These are phyloP conservation scores for Tachycineta bicolor DNA, from an alignment of 2,113 vertebrate species.

Conservation along the genomic window DNA sequence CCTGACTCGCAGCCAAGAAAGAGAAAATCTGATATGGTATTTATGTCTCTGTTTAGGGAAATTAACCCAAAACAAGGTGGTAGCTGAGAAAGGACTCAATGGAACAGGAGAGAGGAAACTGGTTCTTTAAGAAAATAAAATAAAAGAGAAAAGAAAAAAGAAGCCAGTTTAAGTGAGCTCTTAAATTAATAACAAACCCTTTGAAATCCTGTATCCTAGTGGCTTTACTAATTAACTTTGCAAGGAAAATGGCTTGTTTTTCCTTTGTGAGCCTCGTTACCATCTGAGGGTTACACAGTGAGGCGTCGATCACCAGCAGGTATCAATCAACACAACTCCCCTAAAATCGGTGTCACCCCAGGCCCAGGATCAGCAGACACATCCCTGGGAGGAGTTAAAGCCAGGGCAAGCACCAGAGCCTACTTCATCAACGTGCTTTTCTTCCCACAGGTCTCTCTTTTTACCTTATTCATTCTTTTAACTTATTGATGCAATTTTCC, in stretches of 20 bases:
- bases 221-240: background rate
- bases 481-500: background rate
- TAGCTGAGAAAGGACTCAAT: background rate
- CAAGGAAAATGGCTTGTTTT: background rate
- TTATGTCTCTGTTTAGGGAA: slow-evolving; percentile 43
- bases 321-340: background rate
- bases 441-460: background rate
- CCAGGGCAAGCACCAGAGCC: background rate
- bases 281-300: background rate
- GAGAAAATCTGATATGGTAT: slow-evolving; percentile 9
- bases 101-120: background rate
- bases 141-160: background rate
- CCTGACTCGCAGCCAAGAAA: slow-evolving; percentile 5
- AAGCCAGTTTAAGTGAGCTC: background rate
- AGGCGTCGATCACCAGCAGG: background rate
- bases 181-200: background rate
- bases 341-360: background rate
- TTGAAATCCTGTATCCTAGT: background rate
- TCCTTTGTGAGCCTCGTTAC: background rate
- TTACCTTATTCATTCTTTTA: background rate
- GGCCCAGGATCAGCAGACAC: background rate
- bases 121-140: background rate
- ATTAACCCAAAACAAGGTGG: slow-evolving; percentile 29
- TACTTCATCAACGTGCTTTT: background rate
- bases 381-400: background rate